Evolutionary conservation across 2,113 vertebrate genomes (phyloP), one percentile per base, ranked within the genome.

Genomic region (Lophotis ruficrista): DNA sequence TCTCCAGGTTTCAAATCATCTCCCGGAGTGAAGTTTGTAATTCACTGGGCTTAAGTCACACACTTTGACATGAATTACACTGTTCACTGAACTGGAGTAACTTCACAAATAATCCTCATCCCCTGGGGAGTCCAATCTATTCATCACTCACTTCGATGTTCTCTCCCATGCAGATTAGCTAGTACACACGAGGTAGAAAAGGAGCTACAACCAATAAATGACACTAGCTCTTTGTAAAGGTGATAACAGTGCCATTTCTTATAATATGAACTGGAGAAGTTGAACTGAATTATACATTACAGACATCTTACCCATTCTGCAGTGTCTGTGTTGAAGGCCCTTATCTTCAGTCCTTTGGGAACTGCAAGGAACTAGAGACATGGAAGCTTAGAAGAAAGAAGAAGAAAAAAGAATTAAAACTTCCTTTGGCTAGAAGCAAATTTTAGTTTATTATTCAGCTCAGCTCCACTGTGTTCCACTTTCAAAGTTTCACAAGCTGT

Each of bases 361-460:
- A 72, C 35, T 57, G 31, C 48, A 61, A 78, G 51, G 70, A 93
- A 77, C 65, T 33, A 51, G 66, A 69, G 41, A 93, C 48, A 35
- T 31, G 23, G 87, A 91, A 87, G 61, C 81, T 89, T 82, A 91
- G 81, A 82, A 83, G 61, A 84, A 92, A 86, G n/a, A 56, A 84
- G 41, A 83, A 83, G 33, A 90, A 91, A 94, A 88, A 90, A 86
- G 14, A 90, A 81, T 45, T 70, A 56, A 61, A 91, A 78, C 9
- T 70, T 95, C 43, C 80, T 96, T 94, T 96, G 17, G 83, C 96
- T 94, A 69, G 92, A 77, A 95, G 96, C 96, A 96, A 89, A 93
- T 96, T 96, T 85, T 57, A 93, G 48, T 89, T 93, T 89, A 76
- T 96, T 95, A 96, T 97, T 96, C 96, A 94, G 66, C 47, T 92